Conservation (phyloP, 2,113 vertebrate species). For the Arothron firmamentum region DNA sequence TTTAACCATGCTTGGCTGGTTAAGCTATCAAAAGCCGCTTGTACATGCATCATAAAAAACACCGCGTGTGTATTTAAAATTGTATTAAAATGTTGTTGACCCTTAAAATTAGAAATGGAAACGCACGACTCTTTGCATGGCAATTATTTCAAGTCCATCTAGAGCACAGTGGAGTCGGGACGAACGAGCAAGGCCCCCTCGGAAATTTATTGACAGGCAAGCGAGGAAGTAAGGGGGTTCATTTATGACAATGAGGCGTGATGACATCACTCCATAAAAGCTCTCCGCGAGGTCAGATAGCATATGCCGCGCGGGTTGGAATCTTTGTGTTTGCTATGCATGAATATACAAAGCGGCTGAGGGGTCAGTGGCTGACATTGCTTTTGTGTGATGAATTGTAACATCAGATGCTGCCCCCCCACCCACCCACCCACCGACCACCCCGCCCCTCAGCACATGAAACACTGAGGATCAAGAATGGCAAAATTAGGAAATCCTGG, state of each 20-base stretch:
- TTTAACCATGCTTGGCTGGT: constrained; percentile 99
- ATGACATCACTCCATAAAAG: constrained; percentile 71
- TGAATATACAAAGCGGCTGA: constrained; percentile 64
- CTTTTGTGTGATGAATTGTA: constrained; percentile 67
- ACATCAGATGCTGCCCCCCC: constrained; percentile 35
- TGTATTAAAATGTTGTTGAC: constrained; percentile 89
- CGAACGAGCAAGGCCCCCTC: constrained; percentile 59
- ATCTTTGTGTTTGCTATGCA: constrained; percentile 68
- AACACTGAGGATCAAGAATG: background rate
- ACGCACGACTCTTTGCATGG: constrained; percentile 82
- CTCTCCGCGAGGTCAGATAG: constrained; percentile 57
- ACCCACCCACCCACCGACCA: too few relatives aligned
- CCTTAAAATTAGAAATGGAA: constrained; percentile 92
- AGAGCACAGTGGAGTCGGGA: constrained; percentile 65
- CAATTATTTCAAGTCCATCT: constrained; percentile 81
- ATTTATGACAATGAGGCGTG: constrained; percentile 73
- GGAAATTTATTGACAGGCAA: constrained; percentile 71
- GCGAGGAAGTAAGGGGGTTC: constrained; percentile 62
- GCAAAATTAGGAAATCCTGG: background rate
- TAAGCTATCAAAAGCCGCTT: constrained; percentile 96
- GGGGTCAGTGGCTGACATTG: constrained; percentile 63
- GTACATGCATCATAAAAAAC: constrained; percentile 97
- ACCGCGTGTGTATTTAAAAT: constrained; percentile 87
- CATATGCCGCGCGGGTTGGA: constrained; percentile 36
- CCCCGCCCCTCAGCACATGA: background rate